Percentiles rank a stretch among this genome's conserved stretches.
Conservation (phyloP, 2,797 vertebrate genomes). For the Tadarida brasiliensis region DNA sequence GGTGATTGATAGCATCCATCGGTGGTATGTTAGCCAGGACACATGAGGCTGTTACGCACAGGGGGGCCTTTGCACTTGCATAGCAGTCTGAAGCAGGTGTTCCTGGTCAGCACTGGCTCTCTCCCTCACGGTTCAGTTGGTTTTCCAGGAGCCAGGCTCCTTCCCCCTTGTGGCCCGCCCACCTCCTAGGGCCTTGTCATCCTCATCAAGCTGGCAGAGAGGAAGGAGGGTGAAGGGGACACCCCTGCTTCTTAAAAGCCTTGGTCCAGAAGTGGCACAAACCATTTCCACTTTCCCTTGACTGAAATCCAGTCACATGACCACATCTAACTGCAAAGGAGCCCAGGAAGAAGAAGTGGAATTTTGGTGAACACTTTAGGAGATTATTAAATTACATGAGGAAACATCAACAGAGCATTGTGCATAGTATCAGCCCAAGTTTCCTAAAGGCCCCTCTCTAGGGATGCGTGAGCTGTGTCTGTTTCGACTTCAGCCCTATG, state of each 20-base stretch:
- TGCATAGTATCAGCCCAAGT: not conserved
- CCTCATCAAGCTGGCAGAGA: not conserved
- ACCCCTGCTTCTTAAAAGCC: not conserved
- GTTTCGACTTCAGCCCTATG: not conserved
- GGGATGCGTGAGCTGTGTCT: not conserved
- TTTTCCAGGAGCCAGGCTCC: constrained; percentile 29
- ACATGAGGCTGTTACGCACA: not conserved
- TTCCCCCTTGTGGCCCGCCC: not conserved
- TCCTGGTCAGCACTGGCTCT: not conserved
- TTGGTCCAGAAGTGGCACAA: not conserved
- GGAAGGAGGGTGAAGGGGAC: not conserved
- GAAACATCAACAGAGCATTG: not conserved
- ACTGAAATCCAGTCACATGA: not conserved
- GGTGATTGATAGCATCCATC: not conserved
- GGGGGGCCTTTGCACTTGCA: not conserved
- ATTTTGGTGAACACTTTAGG: not conserved
- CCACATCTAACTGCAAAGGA: not conserved
- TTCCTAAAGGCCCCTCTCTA: rapidly evolving
- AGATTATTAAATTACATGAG: not conserved
- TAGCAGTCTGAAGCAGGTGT: not conserved
- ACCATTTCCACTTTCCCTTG: not conserved
- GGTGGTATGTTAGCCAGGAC: not conserved
- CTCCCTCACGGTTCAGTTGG: not conserved
- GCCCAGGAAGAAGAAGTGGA: not conserved
- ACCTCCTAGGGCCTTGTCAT: not conserved